phyloP scores from a whole-genome alignment of 2,113 vertebrate genomes.

The Neofelis nebulosa region DNA sequence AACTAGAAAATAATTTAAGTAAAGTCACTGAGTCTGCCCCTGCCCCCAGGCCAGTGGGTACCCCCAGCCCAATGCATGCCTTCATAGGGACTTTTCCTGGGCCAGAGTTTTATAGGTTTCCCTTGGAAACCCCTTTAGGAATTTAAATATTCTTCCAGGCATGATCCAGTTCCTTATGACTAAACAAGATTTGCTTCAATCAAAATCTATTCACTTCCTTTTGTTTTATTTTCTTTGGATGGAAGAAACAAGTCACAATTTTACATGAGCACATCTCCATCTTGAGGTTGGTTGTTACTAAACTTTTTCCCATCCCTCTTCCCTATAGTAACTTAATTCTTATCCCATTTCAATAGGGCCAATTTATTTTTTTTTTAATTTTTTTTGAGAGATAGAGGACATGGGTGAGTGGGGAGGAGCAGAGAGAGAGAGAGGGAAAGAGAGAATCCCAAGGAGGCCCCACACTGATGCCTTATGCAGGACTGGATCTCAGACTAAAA shows the following conservation, averaged over 20 bases:
- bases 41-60: no score
- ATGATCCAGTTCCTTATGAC: neutral
- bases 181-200: neutral
- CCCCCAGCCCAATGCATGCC: no score
- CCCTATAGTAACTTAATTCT: neutral
- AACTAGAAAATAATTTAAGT: neutral
- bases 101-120: neutral
- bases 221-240: neutral
- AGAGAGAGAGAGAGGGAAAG: no score
- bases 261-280: neutral
- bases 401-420: no score
- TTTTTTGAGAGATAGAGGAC: no score
- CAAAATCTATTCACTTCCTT: slow-evolving; percentile 27
- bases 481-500: no score
- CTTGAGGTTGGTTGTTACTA: neutral
- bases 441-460: no score
- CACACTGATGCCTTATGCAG: no score
- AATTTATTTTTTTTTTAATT: neutral
- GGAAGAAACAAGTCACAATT: neutral
- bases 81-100: neutral
- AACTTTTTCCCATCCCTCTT: neutral
- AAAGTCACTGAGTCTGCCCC: neutral
- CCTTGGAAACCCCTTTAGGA: neutral
- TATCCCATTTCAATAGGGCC: neutral
- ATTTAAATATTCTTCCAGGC: neutral